These are phyloP conservation scores for Pogonus chalceus DNA, from an alignment of 1,140 invertebrate species.

Conservation along the genomic window DNA sequence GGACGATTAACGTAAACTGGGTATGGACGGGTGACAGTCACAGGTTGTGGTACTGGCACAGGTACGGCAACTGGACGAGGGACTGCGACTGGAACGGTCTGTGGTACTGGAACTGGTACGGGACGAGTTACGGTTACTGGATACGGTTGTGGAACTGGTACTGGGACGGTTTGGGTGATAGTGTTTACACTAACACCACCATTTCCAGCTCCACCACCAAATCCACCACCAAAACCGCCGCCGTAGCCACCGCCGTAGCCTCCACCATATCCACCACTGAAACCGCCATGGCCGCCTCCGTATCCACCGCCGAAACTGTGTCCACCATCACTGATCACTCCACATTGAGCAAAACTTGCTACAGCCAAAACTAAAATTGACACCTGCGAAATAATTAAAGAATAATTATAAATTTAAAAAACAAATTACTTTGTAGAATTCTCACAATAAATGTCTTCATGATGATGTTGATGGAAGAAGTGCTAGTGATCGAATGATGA, in stretches of 20 bases:
- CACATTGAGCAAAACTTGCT: too few relatives aligned
- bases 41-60: constrained; percentile 29
- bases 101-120: constrained; percentile 32
- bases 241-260: neutral
- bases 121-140: constrained; percentile 39
- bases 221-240: constrained; percentile 12
- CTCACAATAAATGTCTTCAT: too few relatives aligned
- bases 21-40: constrained; percentile 21
- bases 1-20: constrained; percentile 23
- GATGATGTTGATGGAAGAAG: too few relatives aligned
- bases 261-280: constrained; percentile 7
- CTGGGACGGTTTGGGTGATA: constrained; percentile 24
- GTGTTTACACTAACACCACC: constrained; percentile 22
- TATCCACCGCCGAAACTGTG: constrained; percentile 6
- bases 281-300: constrained; percentile 9
- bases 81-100: constrained; percentile 29
- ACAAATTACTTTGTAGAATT: too few relatives aligned
- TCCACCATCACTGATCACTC: neutral
- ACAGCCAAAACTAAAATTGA: too few relatives aligned
- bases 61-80: constrained; percentile 32
- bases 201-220: constrained; percentile 19
- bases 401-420: too few relatives aligned
- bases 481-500: too few relatives aligned
- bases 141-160: constrained; percentile 32
- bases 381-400: too few relatives aligned